phyloP scores from a whole-genome alignment of 2,797 vertebrate species.

The Allobates femoralis region DNA sequence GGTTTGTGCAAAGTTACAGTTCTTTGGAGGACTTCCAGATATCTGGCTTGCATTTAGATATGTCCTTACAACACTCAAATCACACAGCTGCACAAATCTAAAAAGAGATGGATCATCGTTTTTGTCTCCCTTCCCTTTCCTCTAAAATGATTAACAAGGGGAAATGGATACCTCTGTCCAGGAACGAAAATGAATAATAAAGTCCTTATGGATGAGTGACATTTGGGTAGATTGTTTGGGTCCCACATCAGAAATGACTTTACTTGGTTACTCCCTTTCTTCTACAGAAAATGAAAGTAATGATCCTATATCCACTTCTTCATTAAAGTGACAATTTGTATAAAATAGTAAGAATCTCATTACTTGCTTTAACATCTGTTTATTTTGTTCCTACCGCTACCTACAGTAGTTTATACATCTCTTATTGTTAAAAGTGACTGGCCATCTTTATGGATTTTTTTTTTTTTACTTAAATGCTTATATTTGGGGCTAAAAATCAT shows the following conservation, averaged over 20 bases:
- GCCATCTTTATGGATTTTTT: too few relatives aligned
- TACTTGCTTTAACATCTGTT: background rate
- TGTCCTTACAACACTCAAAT: constrained; percentile 55
- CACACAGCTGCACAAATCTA: constrained; percentile 61
- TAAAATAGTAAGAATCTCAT: background rate
- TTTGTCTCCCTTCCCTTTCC: constrained; percentile 58
- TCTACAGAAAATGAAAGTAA: constrained; percentile 7
- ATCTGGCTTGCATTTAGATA: constrained; percentile 61
- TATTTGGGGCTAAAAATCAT: too few relatives aligned
- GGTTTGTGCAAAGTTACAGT: constrained; percentile 51
- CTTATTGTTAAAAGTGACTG: too few relatives aligned
- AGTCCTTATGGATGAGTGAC: constrained; percentile 41
- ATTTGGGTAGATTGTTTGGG: constrained; percentile 6
- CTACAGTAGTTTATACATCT: background rate
- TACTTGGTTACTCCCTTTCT: background rate
- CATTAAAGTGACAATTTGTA: too few relatives aligned
- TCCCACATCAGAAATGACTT: constrained; percentile 24
- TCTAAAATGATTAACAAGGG: constrained; percentile 58
- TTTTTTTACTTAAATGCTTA: too few relatives aligned
- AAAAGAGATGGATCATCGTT: constrained; percentile 62
- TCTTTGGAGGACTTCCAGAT: constrained; percentile 57
- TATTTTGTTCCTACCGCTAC: background rate
- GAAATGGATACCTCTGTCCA: constrained; percentile 52
- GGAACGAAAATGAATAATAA: constrained; percentile 38
- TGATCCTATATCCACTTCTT: too few relatives aligned